Percentiles rank a stretch among this genome's conserved stretches.
Conservation (phyloP, 2,797 vertebrate genomes). For the Clarias laeviceps region DNA sequence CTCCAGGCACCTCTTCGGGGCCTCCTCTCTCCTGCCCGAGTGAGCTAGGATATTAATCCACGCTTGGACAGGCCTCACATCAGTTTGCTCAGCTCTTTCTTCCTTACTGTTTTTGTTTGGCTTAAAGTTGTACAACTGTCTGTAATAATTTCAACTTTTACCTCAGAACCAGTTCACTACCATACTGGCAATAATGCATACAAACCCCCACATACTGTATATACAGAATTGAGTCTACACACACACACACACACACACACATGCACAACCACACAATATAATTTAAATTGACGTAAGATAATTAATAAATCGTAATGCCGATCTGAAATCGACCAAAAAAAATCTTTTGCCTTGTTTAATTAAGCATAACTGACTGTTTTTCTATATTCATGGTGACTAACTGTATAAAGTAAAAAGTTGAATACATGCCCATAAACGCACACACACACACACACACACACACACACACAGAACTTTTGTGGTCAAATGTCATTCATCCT, state of each 20-base stretch:
- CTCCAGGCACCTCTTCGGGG: conserved; percentile 16
- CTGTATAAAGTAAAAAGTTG: neutral
- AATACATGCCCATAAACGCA: neutral
- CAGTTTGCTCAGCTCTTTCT: neutral
- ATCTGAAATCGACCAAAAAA: neutral
- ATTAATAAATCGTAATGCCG: neutral
- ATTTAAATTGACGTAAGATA: neutral
- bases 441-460: neutral
- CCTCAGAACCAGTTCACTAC: neutral
- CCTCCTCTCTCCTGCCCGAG: neutral
- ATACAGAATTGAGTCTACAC: neutral
- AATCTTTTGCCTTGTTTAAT: neutral
- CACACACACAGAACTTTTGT: neutral
- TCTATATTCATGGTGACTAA: neutral
- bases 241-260: conserved; percentile 3
- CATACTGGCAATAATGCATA: neutral
- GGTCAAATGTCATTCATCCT: conserved; percentile 29
- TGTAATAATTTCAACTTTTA: neutral
- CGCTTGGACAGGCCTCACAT: neutral
- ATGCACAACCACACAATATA: neutral
- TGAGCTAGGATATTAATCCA: neutral
- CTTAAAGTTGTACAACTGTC: neutral
- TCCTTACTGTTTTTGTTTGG: neutral
- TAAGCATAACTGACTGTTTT: neutral
- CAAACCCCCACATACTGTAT: neutral